phyloP scores from a whole-genome alignment of 1,140 invertebrate genomes.

The Hypothenemus hampei region DNA sequence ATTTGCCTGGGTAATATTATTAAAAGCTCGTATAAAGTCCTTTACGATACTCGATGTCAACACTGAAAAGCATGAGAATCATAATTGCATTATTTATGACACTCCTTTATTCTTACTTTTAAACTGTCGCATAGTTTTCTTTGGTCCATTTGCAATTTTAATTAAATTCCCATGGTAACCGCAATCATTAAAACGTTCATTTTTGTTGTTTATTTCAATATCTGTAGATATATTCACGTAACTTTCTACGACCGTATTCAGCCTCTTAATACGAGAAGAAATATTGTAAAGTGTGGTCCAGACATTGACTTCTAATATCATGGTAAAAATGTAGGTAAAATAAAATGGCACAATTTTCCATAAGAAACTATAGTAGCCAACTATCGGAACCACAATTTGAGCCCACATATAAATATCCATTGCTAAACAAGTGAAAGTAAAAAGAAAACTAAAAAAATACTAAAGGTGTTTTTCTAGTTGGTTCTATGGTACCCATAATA shows the following conservation, averaged over 20 bases:
- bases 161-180: too few relatives aligned
- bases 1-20: background rate
- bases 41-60: background rate
- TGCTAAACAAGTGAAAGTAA: constrained; percentile 12
- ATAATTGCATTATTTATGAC: background rate
- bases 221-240: too few relatives aligned
- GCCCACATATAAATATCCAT: constrained; percentile 18
- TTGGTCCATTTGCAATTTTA: background rate
- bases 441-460: background rate
- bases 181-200: too few relatives aligned
- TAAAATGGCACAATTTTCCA: constrained; percentile 17
- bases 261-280: background rate
- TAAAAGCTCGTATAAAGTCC: constrained; percentile 1
- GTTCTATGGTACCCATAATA: background rate
- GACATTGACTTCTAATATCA: constrained; percentile 12
- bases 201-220: too few relatives aligned
- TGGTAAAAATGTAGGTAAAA: constrained; percentile 9
- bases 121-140: background rate
- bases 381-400: background rate
- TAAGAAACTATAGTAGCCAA: background rate
- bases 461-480: constrained; percentile 1
- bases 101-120: background rate
- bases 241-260: too few relatives aligned
- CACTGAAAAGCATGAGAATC: background rate
- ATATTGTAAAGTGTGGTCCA: constrained; percentile 6